Evolutionary conservation across 2,888 invertebrate species (phyloP), one percentile per base, ranked within the genome.

Genomic region (Hirtodrosophila histrioides): DNA sequence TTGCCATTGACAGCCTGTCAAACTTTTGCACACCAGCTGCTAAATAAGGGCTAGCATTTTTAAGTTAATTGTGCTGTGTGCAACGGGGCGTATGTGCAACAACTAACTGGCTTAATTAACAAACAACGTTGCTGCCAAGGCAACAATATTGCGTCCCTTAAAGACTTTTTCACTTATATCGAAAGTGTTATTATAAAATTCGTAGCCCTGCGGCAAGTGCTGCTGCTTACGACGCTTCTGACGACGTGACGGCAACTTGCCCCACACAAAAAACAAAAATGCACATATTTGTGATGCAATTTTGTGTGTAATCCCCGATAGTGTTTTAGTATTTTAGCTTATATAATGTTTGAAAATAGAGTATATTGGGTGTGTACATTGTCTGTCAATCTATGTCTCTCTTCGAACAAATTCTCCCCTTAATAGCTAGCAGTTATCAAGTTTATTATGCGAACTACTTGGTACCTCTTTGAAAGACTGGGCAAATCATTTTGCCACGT

Each of bases 81-180:
- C 86, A 72, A 60, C 70, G 68, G 43, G 41, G 82, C 85, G 85
- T 72, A 73, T 85, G 70, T 69, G 74, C 61, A 73, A 78, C 75
- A 75, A 74, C 63, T 63, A 69, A 45, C 53, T 62, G 51, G 53
- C 74, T 81, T 84, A 81, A 86, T 83, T 81, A 84, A 69, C 54
- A 37, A 24, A 39, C 55, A 66, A 45, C 51, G 31, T 23, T 53
- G 29, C 35, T 60, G 48, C 23, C 43, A 35, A 56, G 23, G 12
- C 36, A 48, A 31, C 66, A 31, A 31, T 8, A 37, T 24, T 44
- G 46, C 33, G 10, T 9, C 33, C 2, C 23, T 44, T 44, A 8
- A 49, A 40, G 49, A 48, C n/a, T 55, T 40, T 9, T 6, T 27
- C 6, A 9, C 33, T 24, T 53, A 2, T 8, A 37, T 39, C 35